Conservation (phyloP, 2,888 invertebrate species). For the Acanthopleura granulata region DNA sequence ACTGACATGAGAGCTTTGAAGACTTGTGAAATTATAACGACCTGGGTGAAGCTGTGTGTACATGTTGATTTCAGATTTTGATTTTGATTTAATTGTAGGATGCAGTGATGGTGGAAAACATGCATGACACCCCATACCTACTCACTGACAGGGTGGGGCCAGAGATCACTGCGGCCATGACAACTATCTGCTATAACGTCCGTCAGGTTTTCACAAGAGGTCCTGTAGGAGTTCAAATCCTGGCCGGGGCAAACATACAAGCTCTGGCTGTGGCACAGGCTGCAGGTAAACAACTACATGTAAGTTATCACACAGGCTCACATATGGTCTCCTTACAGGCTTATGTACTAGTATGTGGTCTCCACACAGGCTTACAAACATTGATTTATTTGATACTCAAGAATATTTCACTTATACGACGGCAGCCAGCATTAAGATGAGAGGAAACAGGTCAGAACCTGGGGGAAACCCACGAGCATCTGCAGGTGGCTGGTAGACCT, state of each 20-base stretch:
- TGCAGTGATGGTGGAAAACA: conserved; percentile 82
- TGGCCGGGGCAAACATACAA: conserved; percentile 83
- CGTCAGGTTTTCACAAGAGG: conserved; percentile 71
- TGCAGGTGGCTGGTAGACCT: too few relatives aligned
- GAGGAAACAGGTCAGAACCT: too few relatives aligned
- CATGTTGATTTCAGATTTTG: background rate
- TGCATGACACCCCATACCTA: conserved; percentile 83
- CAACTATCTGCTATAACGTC: conserved; percentile 76
- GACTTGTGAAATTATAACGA: too few relatives aligned
- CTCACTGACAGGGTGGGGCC: conserved; percentile 75
- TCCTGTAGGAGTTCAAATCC: conserved; percentile 74
- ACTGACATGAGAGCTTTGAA: too few relatives aligned
- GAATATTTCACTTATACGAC: too few relatives aligned
- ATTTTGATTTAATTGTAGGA: conserved; percentile 72
- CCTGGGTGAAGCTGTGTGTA: background rate
- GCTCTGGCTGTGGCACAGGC: conserved; percentile 83
- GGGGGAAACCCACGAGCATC: too few relatives aligned
- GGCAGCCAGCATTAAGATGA: too few relatives aligned
- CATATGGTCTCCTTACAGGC: too few relatives aligned
- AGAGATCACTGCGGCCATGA: conserved; percentile 80
- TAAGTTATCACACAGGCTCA: too few relatives aligned
- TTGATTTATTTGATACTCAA: too few relatives aligned
- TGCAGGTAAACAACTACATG: conserved; percentile 69
- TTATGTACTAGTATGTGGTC: too few relatives aligned
- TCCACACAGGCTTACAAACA: too few relatives aligned